Base-by-base conservation (phyloP, 2,888 invertebrate species). In the Leucophenga montana region DNA sequence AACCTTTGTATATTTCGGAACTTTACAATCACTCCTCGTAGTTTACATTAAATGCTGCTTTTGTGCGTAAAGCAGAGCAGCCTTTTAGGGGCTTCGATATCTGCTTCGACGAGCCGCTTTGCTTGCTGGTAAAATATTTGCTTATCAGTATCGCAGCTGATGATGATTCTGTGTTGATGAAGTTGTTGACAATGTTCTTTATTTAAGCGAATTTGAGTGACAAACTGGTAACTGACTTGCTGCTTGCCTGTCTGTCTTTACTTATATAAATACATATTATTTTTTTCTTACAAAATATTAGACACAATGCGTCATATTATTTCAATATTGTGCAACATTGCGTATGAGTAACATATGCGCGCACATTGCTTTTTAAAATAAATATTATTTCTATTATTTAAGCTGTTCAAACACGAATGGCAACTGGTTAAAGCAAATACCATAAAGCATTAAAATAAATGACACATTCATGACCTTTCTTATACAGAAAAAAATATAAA, bases 131-230 rank as follows among this genome's bases (percentile, higher is more conserved):
- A 27, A 56, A 59, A 44, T 71, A 80, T 76, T 80, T 82, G 76
- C 75, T 77, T 81, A 83, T 77, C 81, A 74, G 75, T 59, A 57
- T 59, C 71, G 73, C 85, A 85, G 86, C 85, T 85, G 86, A 27
- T 27, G 86, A 27, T 27, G 27, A 85, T 85, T 83, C 77, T 77
- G 77, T 82, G 85, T 83, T 86, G 80, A 83, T 85, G 75, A 82
- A 86, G 76, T 77, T 75, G 69, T 65, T 61, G 59, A 67, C 18
- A 50, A 46, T 27, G 56, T 22, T 66, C 50, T 1, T 50, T 50
- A 18, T 50, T 18, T 73, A 75, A 72, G 71, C 3, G 67, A 46
- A 48, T 61, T 39, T 44, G 50, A 57, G 22, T 48, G 67, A 33
- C 53, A 68, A 48, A 22, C 46, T 65, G 67, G 31, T 61, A 48